Evolutionary conservation across 2,797 vertebrate genomes (phyloP).

Genomic region (Sebastolobus alascanus): DNA sequence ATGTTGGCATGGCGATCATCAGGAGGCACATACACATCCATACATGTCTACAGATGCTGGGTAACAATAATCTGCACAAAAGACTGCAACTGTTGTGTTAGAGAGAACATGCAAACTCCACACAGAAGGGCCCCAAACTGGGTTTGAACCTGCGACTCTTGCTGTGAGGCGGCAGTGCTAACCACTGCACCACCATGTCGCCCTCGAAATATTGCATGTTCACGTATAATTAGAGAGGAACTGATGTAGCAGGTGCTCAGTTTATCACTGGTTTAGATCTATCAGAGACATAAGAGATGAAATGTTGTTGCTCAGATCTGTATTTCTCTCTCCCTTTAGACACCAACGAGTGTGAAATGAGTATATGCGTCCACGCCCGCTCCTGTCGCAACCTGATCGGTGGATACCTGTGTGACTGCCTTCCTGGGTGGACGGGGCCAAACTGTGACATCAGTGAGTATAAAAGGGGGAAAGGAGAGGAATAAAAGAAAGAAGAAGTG

Average conservation of each 20-base stretch:
- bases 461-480: conserved; percentile 6
- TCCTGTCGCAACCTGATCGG: conserved; percentile 88
- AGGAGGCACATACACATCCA: not conserved
- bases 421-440: conserved; percentile 84
- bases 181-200: too few species aligned
- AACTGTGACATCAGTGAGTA: conserved; percentile 88
- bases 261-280: not conserved
- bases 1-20: not conserved
- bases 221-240: not conserved
- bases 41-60: not conserved
- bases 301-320: not conserved
- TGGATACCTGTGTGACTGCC: conserved; percentile 88
- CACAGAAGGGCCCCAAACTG: too few species aligned
- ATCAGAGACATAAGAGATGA: not conserved
- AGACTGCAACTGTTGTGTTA: not conserved
- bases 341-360: conserved; percentile 86
- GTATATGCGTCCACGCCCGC: conserved; percentile 83
- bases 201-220: not conserved
- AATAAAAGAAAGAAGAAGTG: conserved; percentile 15
- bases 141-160: too few species aligned
- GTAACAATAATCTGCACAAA: not conserved
- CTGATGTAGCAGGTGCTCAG: not conserved
- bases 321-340: conserved; percentile 70
- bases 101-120: too few species aligned
- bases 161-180: too few species aligned